phyloP scores from a whole-genome alignment of 1,140 invertebrate genomes.

The Conopomorpha cramerella region DNA sequence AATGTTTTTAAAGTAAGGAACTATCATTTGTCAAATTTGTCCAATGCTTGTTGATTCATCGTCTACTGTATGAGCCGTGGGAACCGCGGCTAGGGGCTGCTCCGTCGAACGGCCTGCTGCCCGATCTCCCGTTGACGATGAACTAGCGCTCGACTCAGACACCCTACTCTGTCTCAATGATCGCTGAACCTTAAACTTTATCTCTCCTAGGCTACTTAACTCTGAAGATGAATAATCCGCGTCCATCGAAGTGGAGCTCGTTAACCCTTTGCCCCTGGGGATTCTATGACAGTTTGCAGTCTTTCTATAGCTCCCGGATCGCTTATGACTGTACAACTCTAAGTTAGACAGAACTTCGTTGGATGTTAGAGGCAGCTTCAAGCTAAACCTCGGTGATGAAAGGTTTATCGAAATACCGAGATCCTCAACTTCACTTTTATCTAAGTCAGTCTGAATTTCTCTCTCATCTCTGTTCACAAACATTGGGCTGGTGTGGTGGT shows the following conservation, averaged over 20 bases:
- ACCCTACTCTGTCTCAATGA: conserved; percentile 14
- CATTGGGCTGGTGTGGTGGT: conserved; percentile 45
- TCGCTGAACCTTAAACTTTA: conserved; percentile 24
- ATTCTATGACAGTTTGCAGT: too few relatives aligned
- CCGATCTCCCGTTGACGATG: too few relatives aligned
- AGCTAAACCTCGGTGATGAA: conserved; percentile 47
- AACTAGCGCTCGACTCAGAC: conserved; percentile 28
- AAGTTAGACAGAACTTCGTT: conserved; percentile 27
- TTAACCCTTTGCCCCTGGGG: conserved; percentile 10
- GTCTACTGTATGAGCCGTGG: too few relatives aligned
- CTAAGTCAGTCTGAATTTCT: conserved; percentile 14
- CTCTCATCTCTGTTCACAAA: conserved; percentile 14
- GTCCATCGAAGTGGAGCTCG: conserved; percentile 31
- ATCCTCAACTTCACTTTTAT: conserved; percentile 17
- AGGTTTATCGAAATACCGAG: conserved; percentile 41
- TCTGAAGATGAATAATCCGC: conserved; percentile 36
- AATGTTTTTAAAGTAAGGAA: too few relatives aligned
- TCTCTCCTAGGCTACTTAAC: conserved; percentile 45
- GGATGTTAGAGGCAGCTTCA: conserved; percentile 33
- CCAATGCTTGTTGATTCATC: too few relatives aligned
- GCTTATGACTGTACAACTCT: conserved; percentile 7
- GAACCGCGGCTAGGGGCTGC: too few relatives aligned
- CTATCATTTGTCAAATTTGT: too few relatives aligned
- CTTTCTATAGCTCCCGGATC: too few relatives aligned
- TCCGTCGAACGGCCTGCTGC: too few relatives aligned